Conservation (phyloP, 2,888 invertebrate species). For the Epirrhoe tristata region DNA sequence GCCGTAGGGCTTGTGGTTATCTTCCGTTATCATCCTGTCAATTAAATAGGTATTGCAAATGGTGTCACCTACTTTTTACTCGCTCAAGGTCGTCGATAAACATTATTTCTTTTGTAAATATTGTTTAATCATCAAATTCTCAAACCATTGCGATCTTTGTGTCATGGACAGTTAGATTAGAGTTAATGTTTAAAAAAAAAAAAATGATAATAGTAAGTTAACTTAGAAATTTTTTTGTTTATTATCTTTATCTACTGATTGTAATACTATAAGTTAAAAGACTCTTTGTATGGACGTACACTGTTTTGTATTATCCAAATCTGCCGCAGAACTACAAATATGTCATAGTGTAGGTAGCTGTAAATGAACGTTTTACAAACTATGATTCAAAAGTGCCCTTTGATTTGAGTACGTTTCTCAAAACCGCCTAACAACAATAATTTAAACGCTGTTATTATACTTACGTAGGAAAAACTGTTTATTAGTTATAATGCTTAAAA, state of each 20-base stretch:
- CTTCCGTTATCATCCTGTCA: constrained; percentile 58
- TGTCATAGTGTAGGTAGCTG: too few species aligned
- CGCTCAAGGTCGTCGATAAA: constrained; percentile 77
- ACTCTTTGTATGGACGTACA: too few species aligned
- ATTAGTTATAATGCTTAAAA: constrained; percentile 44
- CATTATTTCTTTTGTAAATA: constrained; percentile 58
- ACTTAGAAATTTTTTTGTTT: too few species aligned
- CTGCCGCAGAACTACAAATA: background rate
- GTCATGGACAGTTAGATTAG: constrained; percentile 72
- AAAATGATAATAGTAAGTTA: background rate
- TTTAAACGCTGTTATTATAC: constrained; percentile 13
- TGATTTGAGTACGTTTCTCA: constrained; percentile 4
- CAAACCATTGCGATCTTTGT: constrained; percentile 59
- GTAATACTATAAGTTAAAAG: too few species aligned
- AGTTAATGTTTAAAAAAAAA: constrained; percentile 5
- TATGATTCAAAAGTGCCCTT: constrained; percentile 1
- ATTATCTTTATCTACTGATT: too few species aligned
- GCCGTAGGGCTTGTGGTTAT: constrained; percentile 60
- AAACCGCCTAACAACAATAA: constrained; percentile 41
- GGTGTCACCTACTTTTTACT: constrained; percentile 78
- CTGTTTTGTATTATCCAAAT: background rate
- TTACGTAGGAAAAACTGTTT: constrained; percentile 26
- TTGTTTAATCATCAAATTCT: constrained; percentile 64
- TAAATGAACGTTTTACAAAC: background rate
- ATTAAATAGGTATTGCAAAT: constrained; percentile 60